These are phyloP conservation scores for Buteo buteo DNA, from an alignment of 2,113 vertebrate species.

Conservation along the genomic window DNA sequence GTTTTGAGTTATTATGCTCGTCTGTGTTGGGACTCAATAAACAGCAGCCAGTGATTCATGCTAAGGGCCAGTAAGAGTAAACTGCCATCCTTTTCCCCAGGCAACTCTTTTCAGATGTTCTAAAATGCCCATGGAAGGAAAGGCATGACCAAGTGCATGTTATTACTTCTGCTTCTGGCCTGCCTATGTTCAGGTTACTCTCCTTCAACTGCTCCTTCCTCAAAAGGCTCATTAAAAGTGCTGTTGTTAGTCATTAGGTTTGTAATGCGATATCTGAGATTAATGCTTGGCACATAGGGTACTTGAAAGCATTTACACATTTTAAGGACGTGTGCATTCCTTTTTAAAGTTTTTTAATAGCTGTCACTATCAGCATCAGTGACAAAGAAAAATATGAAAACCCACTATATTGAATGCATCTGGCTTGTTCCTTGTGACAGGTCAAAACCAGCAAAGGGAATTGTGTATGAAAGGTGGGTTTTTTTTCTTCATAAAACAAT, in stretches of 20 bases:
- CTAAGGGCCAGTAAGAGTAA: background rate
- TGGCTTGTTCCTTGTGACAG: background rate
- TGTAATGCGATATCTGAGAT: background rate
- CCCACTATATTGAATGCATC: background rate
- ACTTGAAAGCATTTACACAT: background rate
- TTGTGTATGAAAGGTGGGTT: background rate
- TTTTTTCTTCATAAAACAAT: background rate
- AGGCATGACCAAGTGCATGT: fast-evolving
- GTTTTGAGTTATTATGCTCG: background rate
- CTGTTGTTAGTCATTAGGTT: background rate
- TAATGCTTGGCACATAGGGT: background rate
- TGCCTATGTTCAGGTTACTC: background rate
- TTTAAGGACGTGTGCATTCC: background rate
- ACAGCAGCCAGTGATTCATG: background rate
- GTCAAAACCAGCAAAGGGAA: background rate
- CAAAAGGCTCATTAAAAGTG: background rate
- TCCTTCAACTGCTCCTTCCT: background rate
- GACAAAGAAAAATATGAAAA: background rate
- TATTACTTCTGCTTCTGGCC: background rate
- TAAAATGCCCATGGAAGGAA: background rate
- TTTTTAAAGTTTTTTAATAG: background rate
- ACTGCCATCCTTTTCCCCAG: background rate
- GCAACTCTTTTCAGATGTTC: background rate
- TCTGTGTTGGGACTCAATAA: background rate
- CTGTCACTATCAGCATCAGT: background rate